phyloP scores from a whole-genome alignment of 2,888 invertebrate genomes.

The Desoria tigrina region DNA sequence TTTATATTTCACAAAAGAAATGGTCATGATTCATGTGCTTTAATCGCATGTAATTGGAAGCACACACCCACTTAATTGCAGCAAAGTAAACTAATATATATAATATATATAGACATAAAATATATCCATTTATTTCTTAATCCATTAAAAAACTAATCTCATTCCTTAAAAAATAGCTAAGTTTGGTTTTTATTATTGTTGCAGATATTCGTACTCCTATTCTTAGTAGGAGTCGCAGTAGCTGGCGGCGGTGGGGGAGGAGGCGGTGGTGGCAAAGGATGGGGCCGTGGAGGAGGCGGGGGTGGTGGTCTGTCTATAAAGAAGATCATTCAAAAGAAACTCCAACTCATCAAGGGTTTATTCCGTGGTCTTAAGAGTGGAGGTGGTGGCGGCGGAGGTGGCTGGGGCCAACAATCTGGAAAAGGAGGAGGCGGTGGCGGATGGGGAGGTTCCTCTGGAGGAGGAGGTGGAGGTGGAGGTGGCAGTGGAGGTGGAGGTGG shows the following conservation, averaged over 20 bases:
- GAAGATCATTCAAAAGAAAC: conserved; percentile 16
- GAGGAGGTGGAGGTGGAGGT: conserved; percentile 2
- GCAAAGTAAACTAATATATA: too few relatives aligned
- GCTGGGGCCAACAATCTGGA: conserved; percentile 18
- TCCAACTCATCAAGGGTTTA: conserved; percentile 15
- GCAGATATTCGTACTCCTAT: conserved; percentile 1
- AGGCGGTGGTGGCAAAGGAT: conserved; percentile 13
- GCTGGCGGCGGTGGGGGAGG: conserved; percentile 14
- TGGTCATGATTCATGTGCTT: too few relatives aligned
- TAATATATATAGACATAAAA: too few relatives aligned
- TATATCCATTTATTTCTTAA: background rate
- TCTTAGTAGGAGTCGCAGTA: conserved; percentile 15
- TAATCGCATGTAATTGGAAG: too few relatives aligned
- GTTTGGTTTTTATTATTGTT: too few relatives aligned
- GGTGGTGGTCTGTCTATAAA: too few relatives aligned
- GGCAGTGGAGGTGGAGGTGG: conserved; percentile 14
- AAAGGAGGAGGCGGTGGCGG: conserved; percentile 13
- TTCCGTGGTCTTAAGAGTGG: conserved; percentile 16
- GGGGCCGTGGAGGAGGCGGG: conserved; percentile 20
- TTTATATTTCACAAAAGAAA: too few relatives aligned
- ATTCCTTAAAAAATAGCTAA: too few relatives aligned
- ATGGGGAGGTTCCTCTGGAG: conserved; percentile 18
- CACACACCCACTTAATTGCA: too few relatives aligned
- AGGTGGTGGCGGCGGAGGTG: conserved; percentile 18
- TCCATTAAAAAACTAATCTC: background rate